phyloP scores from a whole-genome alignment of 2,113 vertebrate species.

The Ciconia maguari region DNA sequence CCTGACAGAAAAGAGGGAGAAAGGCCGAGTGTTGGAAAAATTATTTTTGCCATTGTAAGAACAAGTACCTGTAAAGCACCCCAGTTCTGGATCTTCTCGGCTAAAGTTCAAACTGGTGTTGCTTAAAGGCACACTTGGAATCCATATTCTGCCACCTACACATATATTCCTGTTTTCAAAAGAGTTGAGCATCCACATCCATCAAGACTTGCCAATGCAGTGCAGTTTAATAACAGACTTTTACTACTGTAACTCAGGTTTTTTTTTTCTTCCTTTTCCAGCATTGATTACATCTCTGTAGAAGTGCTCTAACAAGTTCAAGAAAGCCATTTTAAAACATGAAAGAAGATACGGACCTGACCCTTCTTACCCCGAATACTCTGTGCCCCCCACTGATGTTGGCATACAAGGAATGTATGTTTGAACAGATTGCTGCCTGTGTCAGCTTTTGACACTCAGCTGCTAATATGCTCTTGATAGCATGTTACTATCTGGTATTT shows the following conservation, averaged over 20 bases:
- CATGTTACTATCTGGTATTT: background rate
- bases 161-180: background rate
- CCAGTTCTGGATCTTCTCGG: background rate
- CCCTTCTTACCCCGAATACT: background rate
- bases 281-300: background rate
- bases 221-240: background rate
- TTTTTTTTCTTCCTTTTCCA: background rate
- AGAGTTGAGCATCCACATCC: background rate
- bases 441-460: background rate
- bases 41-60: background rate
- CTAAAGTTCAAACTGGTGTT: background rate
- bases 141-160: background rate
- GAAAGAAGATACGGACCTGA: background rate
- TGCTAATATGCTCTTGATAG: background rate
- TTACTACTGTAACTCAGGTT: background rate
- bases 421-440: background rate
- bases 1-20: background rate
- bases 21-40: background rate
- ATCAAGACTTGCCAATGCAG: background rate
- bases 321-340: background rate
- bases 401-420: background rate
- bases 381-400: background rate
- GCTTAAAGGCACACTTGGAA: background rate
- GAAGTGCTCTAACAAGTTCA: background rate
- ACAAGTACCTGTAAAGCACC: background rate